phyloP scores from a whole-genome alignment of 2,113 vertebrate genomes.

The Phylloscopus trochiloides region DNA sequence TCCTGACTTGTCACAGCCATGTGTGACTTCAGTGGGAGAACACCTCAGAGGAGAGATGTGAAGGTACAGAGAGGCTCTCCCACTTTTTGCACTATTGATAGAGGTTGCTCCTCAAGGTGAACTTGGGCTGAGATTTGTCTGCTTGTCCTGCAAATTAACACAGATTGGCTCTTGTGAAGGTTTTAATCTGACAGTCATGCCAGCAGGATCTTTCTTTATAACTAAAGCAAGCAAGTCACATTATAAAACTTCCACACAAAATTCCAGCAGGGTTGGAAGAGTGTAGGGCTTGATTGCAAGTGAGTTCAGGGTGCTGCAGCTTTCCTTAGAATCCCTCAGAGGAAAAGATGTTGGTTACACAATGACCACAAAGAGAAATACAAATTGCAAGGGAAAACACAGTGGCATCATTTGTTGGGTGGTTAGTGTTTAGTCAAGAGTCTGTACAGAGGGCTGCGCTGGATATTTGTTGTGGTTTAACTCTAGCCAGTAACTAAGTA shows the following conservation, averaged over 20 bases:
- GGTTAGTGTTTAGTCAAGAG: not conserved
- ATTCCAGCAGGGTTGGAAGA: not conserved
- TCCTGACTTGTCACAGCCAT: accelerated
- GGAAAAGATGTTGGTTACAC: not conserved
- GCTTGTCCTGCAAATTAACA: not conserved
- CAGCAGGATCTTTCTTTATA: not conserved
- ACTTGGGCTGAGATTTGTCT: not conserved
- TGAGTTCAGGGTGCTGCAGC: not conserved
- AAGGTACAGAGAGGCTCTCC: not conserved
- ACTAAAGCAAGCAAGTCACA: not conserved
- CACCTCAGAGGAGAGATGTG: accelerated
- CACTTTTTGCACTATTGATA: not conserved
- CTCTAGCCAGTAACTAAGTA: not conserved
- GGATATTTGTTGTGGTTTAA: not conserved
- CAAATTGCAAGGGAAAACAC: not conserved
- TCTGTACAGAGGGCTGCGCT: not conserved
- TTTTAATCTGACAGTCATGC: not conserved
- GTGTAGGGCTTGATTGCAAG: not conserved
- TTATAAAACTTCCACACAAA: not conserved
- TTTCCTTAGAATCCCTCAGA: not conserved
- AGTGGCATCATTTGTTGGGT: accelerated
- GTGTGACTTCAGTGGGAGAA: not conserved
- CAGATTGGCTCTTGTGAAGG: not conserved
- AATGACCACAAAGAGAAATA: not conserved
- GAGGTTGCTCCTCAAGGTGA: not conserved